Base-by-base conservation (phyloP, 2,888 invertebrate genomes). In the Gordius sp. region DNA sequence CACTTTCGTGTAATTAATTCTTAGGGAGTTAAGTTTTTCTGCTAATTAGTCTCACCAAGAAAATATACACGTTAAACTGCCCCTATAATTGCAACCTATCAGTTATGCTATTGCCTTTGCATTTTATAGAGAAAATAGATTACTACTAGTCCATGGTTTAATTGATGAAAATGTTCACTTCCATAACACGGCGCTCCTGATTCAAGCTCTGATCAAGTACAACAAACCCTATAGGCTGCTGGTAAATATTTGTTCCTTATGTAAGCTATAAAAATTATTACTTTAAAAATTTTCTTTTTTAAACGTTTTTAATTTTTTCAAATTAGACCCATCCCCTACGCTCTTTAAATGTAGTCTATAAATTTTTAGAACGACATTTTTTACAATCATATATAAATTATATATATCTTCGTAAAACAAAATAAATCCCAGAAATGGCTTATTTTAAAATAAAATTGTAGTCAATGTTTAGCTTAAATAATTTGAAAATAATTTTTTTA, bases 141-240 rank as follows among this genome's bases (percentile, higher is more conserved):
- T 97, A 61, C 73, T 97, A 20, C 82, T 99, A 41, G 83, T 93
- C 63, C 97, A 99, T 69, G 97, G 97, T 1, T 72, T 93, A 60
- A 86, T 87, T 58, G 97, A 97, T 68, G 97, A 97, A 71, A 99
- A 97, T 68, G 97, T 97, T 0, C 97, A 99, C 69, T 93, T 97
- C 70, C 79, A 80, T 63, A 97, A 97, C 71, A 87, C 89, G 16
- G 83, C 82, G 64, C 79, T 82, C 62, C 73, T 99, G 60, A 79
- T 97, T 25, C 81, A 82, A 61, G 80, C 81, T 59, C 75, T 97
- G 60, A 79, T 91, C 58, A 78, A 81, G 63, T 79, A 81, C n/a
- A 87, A 89, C 60, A 97, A 97, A 70, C 93, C 93, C 1, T 89
- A 93, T 68, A 78, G 85, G 64, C 71, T 86, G 60, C 81, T 91